Evolutionary conservation across 1,140 invertebrate species (phyloP), one percentile per base, ranked within the genome.

Genomic region (Sinella curviseta): DNA sequence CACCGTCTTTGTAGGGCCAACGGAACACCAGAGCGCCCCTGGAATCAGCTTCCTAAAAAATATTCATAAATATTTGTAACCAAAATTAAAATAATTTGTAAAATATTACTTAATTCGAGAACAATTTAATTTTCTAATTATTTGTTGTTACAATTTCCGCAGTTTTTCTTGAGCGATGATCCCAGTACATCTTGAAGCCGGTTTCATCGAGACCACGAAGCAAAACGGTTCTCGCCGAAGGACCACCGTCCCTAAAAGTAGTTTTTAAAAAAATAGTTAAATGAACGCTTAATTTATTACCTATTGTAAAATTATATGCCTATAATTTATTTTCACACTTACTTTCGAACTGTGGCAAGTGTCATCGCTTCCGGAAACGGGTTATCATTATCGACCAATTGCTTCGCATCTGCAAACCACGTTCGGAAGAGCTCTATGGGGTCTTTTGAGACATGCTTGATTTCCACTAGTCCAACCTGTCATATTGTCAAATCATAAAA

Each of bases 161-260:
- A 12, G 65, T 70, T 33, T 70, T 70, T 2, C 65, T 2, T 31
- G 65, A 70, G 31, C 65, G 65, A 70, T 70, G 31, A 33, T 70
- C 65, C 65, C 65, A 70, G n/a, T 70, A 70, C 65, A 70, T 70
- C 31, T 70, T 70, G 31, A 70, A 70, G 8, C 65, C 65, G 12
- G 30, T 1, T 33, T 70, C 65, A 30, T 70, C 65, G 4, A 70
- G 65, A 30, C 65, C 65, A 3, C 65, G 65, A 3, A 70, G 65
- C 14, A 70, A 33, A 31, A 70, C 65, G 1, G 65, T 70, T 33
- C 65, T 70, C 31, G 65, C 65, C 12, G 65, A 70, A 4, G 65
- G 65, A 30, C 65, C 65, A 30, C 65, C 65, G 31, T 70, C 65
- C 12, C 65, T 70, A 26, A 17, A 65, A 65, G 39, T 12, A 48